Base-by-base conservation (phyloP, 2,797 vertebrate genomes). In the Muscicapa comitata region DNA sequence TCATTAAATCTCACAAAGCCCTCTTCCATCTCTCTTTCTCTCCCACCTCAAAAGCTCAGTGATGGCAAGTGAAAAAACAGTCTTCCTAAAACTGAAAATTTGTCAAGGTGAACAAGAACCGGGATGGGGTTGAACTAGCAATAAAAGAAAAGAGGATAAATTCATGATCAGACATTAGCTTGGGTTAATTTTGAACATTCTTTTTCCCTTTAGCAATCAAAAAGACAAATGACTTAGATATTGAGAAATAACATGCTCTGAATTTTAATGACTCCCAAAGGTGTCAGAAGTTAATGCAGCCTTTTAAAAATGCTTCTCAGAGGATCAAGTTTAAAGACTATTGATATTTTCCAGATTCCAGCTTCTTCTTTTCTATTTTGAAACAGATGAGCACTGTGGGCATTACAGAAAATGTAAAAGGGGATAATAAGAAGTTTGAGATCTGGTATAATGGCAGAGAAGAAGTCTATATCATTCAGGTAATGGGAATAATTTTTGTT, bases 401-500 rank as follows among this genome's bases (percentile, higher is more conserved):
- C 59, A 99, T 99, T 97, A 99, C 99, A 59, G 99, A 99, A 97
- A 98, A 98, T 57, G 98, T 99, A 70, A 99, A 99, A 97, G 98
- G 99, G 7, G 98, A 99, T 96, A 98, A 94, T 93, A 99, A 99
- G 97, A 99, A 99, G 96, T 99, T 99, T 97, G 99, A 99, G 96
- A 98, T 99, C 87, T 99, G 99, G 98, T 99, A 98, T 97, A 99
- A 98, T 16, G 99, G 99, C 82, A 98, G 99, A 97, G 99, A 99
- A 89, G 99, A 99, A 90, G 99, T 99, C 74, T 99, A 99, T 96
- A 99, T 99, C 80, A 98, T 99, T 86, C 99, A 99, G 99, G 99
- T 99, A 97, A 95, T 50, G 26, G 19, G 25, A 43, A 17, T 54
- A 4, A 2, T 63, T 91, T 74, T 31, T 70, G 42, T 50, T 11